A percentile compares a stretch with the other conserved stretches of the same genome.
phyloP scores from a whole-genome alignment of 2,797 vertebrate species.

The Sparus aurata region DNA sequence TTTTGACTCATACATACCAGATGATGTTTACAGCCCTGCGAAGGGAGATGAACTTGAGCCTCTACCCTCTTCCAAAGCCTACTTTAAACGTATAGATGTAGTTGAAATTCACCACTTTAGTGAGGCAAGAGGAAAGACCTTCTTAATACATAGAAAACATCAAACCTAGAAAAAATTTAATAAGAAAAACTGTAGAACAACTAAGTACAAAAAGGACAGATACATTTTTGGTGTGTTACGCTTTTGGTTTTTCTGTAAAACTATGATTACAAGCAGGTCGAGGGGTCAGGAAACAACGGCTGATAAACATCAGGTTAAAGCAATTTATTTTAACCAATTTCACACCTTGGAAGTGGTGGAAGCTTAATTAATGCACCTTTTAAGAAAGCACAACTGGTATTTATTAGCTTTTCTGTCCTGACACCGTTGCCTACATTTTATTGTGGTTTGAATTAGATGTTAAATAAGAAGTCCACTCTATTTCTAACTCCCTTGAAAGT shows the following conservation, averaged over 20 bases:
- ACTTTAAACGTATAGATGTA: background rate
- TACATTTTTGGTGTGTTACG: background rate
- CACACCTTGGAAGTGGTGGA: background rate
- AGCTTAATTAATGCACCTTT: background rate
- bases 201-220: background rate
- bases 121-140: background rate
- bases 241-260: background rate
- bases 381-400: background rate
- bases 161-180: background rate
- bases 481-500: too few species aligned
- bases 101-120: background rate
- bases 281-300: background rate
- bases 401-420: background rate
- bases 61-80: background rate
- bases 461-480: too few species aligned
- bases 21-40: constrained; percentile 41
- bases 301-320: background rate
- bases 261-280: too few species aligned
- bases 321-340: background rate
- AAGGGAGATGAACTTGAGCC: constrained; percentile 16
- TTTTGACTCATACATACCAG: constrained; percentile 59
- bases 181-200: background rate
- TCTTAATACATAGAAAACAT: background rate
- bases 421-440: background rate
- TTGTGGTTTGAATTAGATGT: background rate